Conservation (phyloP, 2,888 invertebrate species). For the Agrotis ipsilon region DNA sequence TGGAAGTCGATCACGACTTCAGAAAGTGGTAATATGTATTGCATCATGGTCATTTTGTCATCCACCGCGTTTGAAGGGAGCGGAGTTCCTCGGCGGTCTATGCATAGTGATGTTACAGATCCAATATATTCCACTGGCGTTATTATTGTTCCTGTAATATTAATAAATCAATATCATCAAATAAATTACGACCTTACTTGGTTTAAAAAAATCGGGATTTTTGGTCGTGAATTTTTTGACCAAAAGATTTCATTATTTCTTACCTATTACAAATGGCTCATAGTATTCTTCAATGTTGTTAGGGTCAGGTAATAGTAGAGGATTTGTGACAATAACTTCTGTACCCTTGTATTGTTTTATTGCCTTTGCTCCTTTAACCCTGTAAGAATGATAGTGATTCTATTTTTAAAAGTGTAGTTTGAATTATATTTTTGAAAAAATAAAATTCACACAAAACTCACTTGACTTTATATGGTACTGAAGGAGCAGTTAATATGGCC, state of each 20-base stretch:
- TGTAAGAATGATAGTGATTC: slow-evolving; percentile 74
- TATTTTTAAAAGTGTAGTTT: no score
- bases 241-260: slow-evolving; percentile 20
- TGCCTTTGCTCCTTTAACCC: slow-evolving; percentile 94
- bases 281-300: slow-evolving; percentile 93
- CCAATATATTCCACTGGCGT: slow-evolving; percentile 95
- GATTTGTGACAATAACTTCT: slow-evolving; percentile 94
- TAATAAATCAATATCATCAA: background rate
- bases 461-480: slow-evolving; percentile 95
- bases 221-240: background rate
- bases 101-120: slow-evolving; percentile 93
- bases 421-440: no score
- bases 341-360: slow-evolving; percentile 92
- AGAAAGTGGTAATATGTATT: slow-evolving; percentile 96
- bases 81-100: slow-evolving; percentile 93
- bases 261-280: slow-evolving; percentile 96
- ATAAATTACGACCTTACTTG: background rate
- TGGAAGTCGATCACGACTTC: slow-evolving; percentile 99
- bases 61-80: slow-evolving; percentile 95
- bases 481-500: slow-evolving; percentile 96
- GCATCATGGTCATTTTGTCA: slow-evolving; percentile 95
- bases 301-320: slow-evolving; percentile 93
- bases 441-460: slow-evolving; percentile 67
- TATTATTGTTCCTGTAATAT: slow-evolving; percentile 94
- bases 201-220: background rate